phyloP scores from a whole-genome alignment of 2,888 invertebrate species.

The Cheiracanthium punctorium region DNA sequence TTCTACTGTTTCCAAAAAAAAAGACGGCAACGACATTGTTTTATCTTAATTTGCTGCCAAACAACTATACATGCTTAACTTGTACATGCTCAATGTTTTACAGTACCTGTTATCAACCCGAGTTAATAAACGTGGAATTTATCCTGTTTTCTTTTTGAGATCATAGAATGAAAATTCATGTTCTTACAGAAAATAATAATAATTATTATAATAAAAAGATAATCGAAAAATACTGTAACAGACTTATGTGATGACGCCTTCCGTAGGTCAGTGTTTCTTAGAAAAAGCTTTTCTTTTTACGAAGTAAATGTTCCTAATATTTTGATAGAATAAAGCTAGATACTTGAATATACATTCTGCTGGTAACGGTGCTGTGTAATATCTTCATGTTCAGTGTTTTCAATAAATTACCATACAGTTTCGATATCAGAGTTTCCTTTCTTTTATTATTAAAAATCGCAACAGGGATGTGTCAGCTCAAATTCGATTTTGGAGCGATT shows the following conservation, averaged over 20 bases:
- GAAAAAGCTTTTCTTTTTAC: constrained; percentile 16
- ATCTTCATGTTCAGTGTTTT: constrained; percentile 49
- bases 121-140: not conserved
- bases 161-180: constrained; percentile 19
- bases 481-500: too few species aligned
- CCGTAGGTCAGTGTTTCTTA: constrained; percentile 17
- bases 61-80: not conserved
- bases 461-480: too few species aligned
- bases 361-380: constrained; percentile 52
- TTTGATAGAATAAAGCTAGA: constrained; percentile 47
- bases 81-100: constrained; percentile 4
- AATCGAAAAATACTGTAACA: too few species aligned
- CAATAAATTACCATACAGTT: constrained; percentile 49
- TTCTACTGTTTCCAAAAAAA: not conserved
- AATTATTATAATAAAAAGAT: constrained; percentile 5
- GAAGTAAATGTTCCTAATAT: constrained; percentile 49
- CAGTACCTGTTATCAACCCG: constrained; percentile 5
- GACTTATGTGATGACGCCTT: constrained; percentile 17
- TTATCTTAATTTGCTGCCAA: constrained; percentile 4
- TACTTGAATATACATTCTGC: constrained; percentile 46
- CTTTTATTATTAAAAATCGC: not conserved
- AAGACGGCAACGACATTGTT: not conserved
- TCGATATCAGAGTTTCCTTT: not conserved
- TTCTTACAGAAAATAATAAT: not conserved
- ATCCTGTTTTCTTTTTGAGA: not conserved